A percentile compares a stretch with the other conserved stretches of the same genome.
phyloP scores from a whole-genome alignment of 2,113 vertebrate genomes.

The Monarcha castaneiventris region DNA sequence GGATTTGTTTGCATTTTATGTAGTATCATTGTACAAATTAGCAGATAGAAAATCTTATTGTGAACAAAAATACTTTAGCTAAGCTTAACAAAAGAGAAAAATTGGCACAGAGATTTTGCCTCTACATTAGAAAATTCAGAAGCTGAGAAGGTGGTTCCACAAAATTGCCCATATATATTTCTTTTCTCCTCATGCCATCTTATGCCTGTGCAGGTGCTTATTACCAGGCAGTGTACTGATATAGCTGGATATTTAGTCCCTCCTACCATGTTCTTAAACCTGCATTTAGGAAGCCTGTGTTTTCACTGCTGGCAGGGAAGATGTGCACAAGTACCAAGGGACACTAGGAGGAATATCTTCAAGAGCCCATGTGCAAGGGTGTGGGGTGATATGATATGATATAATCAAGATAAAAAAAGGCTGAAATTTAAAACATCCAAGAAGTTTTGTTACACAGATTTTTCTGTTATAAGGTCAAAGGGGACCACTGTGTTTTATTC shows the following conservation, averaged over 20 bases:
- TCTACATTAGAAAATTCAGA: not conserved
- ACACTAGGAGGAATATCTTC: not conserved
- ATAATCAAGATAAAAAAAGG: not conserved
- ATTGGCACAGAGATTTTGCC: not conserved
- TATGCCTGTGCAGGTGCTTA: not conserved
- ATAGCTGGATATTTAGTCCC: not conserved
- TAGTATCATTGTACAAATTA: not conserved
- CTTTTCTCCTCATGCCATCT: not conserved
- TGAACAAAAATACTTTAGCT: not conserved
- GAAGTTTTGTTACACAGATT: not conserved
- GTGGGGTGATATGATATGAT: not conserved
- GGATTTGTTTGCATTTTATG: not conserved
- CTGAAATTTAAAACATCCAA: not conserved
- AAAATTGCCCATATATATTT: not conserved
- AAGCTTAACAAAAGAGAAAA: not conserved
- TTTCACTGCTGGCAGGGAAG: not conserved
- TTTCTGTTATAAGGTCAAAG: not conserved
- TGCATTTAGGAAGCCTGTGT: not conserved
- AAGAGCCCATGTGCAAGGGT: not conserved
- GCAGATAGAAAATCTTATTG: not conserved
- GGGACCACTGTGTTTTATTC: not conserved
- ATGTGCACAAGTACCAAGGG: not conserved
- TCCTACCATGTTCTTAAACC: not conserved
- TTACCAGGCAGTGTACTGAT: not conserved
- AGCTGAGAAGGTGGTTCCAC: not conserved